Conservation (phyloP, 2,888 invertebrate genomes). For the Aricia artaxerxes region DNA sequence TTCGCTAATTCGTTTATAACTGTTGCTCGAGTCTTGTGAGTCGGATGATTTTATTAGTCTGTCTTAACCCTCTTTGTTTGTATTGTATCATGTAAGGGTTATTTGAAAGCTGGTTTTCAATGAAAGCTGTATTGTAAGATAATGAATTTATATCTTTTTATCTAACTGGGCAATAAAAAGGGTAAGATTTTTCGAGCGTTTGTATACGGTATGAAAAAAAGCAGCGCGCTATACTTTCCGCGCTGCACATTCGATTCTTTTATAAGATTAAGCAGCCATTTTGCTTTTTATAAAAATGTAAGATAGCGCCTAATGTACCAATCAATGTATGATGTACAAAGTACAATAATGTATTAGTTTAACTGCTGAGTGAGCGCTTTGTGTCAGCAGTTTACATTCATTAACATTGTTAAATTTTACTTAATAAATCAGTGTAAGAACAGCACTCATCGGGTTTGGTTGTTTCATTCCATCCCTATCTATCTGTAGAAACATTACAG, state of each 20-base stretch:
- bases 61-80: not conserved
- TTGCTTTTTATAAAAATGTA: not conserved
- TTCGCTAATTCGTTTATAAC: constrained; percentile 70
- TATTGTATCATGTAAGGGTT: not conserved
- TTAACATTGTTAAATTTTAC: no score
- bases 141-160: not conserved
- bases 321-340: no score
- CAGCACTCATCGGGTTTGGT: no score
- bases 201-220: not conserved
- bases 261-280: no score
- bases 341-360: no score
- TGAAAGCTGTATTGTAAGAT: not conserved
- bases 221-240: no score
- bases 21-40: constrained; percentile 46
- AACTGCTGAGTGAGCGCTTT: no score
- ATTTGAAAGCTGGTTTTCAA: not conserved
- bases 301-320: not conserved
- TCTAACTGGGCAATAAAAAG: not conserved
- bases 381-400: no score
- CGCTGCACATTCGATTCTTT: no score
- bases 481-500: no score
- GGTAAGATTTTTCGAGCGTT: not conserved
- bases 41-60: not conserved
- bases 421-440: no score
- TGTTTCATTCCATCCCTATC: no score